A percentile compares a stretch with the other conserved stretches of the same genome.
phyloP scores from a whole-genome alignment of 2,113 vertebrate species.

The Nyctibius bracteatus region DNA sequence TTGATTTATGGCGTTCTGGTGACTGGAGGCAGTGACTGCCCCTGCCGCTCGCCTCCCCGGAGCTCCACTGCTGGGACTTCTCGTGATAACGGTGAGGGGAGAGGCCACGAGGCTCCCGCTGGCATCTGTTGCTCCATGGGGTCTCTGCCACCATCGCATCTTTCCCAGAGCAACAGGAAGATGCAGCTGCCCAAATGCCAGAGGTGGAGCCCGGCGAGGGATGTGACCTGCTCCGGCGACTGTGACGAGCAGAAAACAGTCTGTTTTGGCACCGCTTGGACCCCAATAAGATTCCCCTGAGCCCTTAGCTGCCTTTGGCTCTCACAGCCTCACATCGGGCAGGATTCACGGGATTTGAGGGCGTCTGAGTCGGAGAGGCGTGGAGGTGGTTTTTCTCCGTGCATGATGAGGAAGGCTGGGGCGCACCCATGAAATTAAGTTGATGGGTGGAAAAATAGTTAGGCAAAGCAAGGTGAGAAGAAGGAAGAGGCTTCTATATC shows the following conservation, averaged over 20 bases:
- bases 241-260: neutral
- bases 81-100: neutral
- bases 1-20: neutral
- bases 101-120: neutral
- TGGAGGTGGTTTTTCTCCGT: neutral
- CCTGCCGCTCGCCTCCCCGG: accelerated
- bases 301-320: neutral
- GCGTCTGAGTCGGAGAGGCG: accelerated
- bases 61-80: neutral
- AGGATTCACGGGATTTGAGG: neutral
- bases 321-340: accelerated
- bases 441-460: neutral
- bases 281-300: neutral
- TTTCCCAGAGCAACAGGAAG: neutral
- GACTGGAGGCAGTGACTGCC: neutral
- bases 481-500: neutral
- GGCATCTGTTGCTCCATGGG: accelerated
- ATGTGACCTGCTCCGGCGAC: accelerated
- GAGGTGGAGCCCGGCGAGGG: neutral
- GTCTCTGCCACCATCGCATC: neutral
- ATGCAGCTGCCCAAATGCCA: neutral
- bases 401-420: neutral
- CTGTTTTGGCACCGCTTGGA: neutral
- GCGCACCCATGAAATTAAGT: neutral
- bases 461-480: neutral